A percentile compares a stretch with the other conserved stretches of the same genome.
phyloP scores from a whole-genome alignment of 2,797 vertebrate genomes.

The Pyrocephalus nanus region DNA sequence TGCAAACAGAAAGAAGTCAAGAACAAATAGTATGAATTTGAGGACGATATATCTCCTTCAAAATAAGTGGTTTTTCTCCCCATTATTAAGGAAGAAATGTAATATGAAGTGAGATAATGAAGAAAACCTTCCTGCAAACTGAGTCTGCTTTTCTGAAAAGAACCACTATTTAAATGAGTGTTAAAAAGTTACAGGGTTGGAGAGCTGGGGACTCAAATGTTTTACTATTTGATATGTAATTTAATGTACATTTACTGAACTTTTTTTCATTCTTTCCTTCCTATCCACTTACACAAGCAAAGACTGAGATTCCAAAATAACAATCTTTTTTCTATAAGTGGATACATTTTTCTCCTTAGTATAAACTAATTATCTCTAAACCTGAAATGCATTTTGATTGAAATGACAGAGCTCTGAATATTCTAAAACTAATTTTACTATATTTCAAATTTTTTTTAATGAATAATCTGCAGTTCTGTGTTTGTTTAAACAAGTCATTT shows the following conservation, averaged over 20 bases:
- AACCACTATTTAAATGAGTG: not conserved
- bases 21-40: constrained; percentile 5
- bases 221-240: not conserved
- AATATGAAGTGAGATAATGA: constrained; percentile 28
- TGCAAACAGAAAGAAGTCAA: not conserved
- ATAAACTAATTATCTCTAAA: not conserved
- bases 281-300: not conserved
- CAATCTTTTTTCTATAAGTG: not conserved
- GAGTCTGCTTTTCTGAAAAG: not conserved
- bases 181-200: not conserved
- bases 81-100: constrained; percentile 5
- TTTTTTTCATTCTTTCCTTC: not conserved
- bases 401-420: not conserved
- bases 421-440: not conserved
- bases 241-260: not conserved
- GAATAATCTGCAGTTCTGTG: not conserved
- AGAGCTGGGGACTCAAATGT: not conserved
- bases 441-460: not conserved
- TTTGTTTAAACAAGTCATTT: not conserved
- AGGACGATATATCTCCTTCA: not conserved
- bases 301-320: not conserved
- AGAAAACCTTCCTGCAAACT: not conserved
- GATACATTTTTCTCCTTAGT: not conserved
- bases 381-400: not conserved
- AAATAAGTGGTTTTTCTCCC: not conserved